Conservation (phyloP, 2,113 vertebrate genomes). For the Tachycineta bicolor region DNA sequence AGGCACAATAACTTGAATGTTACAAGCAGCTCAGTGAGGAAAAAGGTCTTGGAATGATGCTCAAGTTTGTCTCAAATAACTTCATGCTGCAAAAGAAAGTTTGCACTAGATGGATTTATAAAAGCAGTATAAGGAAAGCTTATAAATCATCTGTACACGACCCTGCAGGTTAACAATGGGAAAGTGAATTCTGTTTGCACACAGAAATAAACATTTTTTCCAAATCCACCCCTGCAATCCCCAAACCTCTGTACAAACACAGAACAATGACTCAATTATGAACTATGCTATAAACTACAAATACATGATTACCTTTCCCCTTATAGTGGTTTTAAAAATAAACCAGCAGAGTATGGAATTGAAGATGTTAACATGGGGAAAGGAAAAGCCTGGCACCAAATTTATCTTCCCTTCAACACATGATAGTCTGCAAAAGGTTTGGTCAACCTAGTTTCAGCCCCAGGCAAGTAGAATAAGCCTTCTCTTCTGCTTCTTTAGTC, state of each 20-base stretch:
- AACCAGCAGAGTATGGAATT: not conserved
- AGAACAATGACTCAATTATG: slow-evolving; percentile 23
- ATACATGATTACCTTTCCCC: not conserved
- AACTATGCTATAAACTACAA: not conserved
- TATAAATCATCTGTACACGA: slow-evolving; percentile 47
- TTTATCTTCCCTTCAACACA: not conserved
- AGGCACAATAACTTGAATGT: slow-evolving; percentile 62
- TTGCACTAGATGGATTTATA: slow-evolving; percentile 44
- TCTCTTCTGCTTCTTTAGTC: not conserved
- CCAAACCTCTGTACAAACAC: slow-evolving; percentile 11
- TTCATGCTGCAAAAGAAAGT: slow-evolving; percentile 55
- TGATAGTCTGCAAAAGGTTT: not conserved
- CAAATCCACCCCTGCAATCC: not conserved
- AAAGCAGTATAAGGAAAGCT: slow-evolving; percentile 22
- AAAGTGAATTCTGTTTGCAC: slow-evolving; percentile 5
- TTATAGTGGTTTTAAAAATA: not conserved
- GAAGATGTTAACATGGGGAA: not conserved
- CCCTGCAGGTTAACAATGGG: slow-evolving; percentile 32
- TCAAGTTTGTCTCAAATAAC: slow-evolving; percentile 61
- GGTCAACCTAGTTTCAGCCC: not conserved
- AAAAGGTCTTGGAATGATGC: slow-evolving; percentile 47
- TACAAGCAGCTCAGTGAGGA: slow-evolving; percentile 14
- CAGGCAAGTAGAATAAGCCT: not conserved
- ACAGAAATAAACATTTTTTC: slow-evolving; percentile 26
- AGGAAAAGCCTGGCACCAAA: not conserved